Conservation (phyloP, 2,113 vertebrate genomes). For the Syngnathus floridae region DNA sequence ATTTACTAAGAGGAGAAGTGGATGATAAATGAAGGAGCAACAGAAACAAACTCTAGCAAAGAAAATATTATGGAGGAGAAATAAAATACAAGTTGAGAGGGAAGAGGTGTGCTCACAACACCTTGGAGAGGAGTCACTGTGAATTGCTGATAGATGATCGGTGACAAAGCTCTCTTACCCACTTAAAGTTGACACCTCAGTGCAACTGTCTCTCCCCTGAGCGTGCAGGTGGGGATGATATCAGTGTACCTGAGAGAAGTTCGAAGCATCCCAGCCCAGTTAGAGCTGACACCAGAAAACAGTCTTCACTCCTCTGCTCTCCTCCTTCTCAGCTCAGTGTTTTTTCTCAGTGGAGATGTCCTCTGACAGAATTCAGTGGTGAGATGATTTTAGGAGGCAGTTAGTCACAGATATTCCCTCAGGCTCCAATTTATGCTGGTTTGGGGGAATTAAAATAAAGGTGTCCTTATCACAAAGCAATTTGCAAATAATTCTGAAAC, state of each 20-base stretch:
- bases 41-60: slow-evolving; percentile 10
- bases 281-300: slow-evolving; percentile 65
- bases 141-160: slow-evolving; percentile 61
- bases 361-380: slow-evolving; percentile 55
- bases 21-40: slow-evolving; percentile 19
- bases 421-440: slow-evolving; percentile 56
- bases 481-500: slow-evolving; percentile 50
- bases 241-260: slow-evolving; percentile 61
- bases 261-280: slow-evolving; percentile 60
- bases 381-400: slow-evolving; percentile 43
- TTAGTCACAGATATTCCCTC: slow-evolving; percentile 57
- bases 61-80: slow-evolving; percentile 24
- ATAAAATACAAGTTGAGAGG: slow-evolving; percentile 16
- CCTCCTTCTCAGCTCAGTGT: slow-evolving; percentile 56
- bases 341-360: slow-evolving; percentile 57
- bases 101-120: slow-evolving; percentile 30
- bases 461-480: slow-evolving; percentile 38
- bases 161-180: slow-evolving; percentile 63
- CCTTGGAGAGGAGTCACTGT: slow-evolving; percentile 38
- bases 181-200: slow-evolving; percentile 65
- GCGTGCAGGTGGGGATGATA: slow-evolving; percentile 60
- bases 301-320: slow-evolving; percentile 47
- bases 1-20: slow-evolving; percentile 26
- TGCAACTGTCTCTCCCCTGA: slow-evolving; percentile 55
- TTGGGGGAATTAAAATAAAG: slow-evolving; percentile 55